Evolutionary conservation across 2,888 invertebrate genomes (phyloP), one percentile per base, ranked within the genome.

Genomic region (Sturmia bella): DNA sequence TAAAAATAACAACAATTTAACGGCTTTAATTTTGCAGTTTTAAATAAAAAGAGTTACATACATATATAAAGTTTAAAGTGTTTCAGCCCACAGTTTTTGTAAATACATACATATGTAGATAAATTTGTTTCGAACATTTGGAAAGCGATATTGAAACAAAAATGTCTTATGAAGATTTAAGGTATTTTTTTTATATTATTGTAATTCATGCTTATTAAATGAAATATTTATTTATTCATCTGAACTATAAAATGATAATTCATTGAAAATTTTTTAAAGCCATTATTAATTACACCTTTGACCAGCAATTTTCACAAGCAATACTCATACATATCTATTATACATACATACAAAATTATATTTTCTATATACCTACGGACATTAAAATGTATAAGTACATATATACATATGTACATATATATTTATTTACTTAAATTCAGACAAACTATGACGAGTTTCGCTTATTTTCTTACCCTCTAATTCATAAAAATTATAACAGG

Each of bases 131-230:
- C 48, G 48, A 73, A 21, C 15, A 21, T 24, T 63, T 54, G 32
- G 32, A 43, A 73, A 63, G 37, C 15, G 5, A 27, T 37, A 32
- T 7, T 32, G 9, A 50, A 17, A 43, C 17, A 12, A 50, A 48
- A 70, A 80, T 75, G 80, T 43, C 50, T 74, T 80, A 80, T 48
- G 80, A 75, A 50, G 69, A 56, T 41, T 64, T 75, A 73, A 80
- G 80, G 80, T 80, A 80, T 56, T 56, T 74, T 48, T 56, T 17
- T 41, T 4, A 24, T 57, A 75, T 50, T 15, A 66, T 12, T 72
- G 52, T 24, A 57, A 50, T 21, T 72, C 21, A 32, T 63, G 54
- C n/a, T 63, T 56, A 27, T 24, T 7, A 11, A 12, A 6, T 5
- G 15, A 15, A 24, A 50, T 63, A 50, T 39, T 50, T 54, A n/a